Conservation (phyloP, 2,888 invertebrate genomes). For the Diplazon laetatorius region DNA sequence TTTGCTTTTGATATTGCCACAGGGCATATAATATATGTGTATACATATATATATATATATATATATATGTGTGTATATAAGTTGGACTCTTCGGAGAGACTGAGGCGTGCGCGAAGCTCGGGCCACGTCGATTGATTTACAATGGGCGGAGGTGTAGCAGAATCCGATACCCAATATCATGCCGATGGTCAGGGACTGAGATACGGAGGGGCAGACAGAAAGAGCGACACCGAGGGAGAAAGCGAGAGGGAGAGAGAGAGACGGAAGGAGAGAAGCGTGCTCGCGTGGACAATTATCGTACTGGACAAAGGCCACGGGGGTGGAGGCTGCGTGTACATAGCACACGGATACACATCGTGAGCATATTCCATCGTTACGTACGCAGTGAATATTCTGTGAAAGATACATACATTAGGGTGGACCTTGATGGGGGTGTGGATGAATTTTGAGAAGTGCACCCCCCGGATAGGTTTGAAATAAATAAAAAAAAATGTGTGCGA, state of each 20-base stretch:
- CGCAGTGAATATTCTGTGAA: constrained; percentile 24
- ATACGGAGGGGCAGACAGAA: constrained; percentile 3
- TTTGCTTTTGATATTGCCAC: no score
- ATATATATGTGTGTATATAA: no score
- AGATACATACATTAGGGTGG: no score
- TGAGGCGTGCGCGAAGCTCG: constrained; percentile 33
- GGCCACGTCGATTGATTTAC: constrained; percentile 74
- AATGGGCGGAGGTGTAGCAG: constrained; percentile 75
- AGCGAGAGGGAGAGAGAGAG: constrained; percentile 21
- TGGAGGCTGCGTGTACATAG: constrained; percentile 63
- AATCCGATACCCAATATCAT: constrained; percentile 76
- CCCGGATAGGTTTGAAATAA: no score
- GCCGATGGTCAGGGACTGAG: constrained; percentile 64
- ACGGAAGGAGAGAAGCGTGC: constrained; percentile 22
- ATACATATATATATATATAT: no score
- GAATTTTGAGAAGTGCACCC: no score
- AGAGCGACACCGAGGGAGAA: no score
- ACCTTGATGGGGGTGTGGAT: no score
- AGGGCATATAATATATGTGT: no score
- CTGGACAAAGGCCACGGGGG: constrained; percentile 76
- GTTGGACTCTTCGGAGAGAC: constrained; percentile 12
- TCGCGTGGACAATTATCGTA: constrained; percentile 74
- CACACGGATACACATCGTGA: background rate
- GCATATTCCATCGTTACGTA: constrained; percentile 36
- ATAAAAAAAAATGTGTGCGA: no score